Conservation (phyloP, 2,113 vertebrate genomes). For the Tricholaema leucomelas region DNA sequence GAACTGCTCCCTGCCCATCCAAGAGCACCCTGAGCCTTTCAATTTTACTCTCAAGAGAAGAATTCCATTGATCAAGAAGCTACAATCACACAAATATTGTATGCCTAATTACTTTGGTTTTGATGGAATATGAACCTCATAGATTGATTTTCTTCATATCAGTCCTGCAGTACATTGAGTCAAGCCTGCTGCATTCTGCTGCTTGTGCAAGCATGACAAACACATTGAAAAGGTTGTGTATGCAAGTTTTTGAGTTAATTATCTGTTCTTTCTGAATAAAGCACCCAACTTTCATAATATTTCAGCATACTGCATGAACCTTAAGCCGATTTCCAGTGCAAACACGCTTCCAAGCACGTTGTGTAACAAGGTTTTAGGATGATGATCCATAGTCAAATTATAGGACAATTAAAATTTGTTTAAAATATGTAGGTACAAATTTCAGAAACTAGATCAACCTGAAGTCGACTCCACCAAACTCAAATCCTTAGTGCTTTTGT, state of each 20-base stretch:
- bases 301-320: not conserved
- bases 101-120: not conserved
- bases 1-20: not conserved
- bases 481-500: not conserved
- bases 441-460: not conserved
- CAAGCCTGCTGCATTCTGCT: not conserved
- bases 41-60: not conserved
- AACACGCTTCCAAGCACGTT: not conserved
- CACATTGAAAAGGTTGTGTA: not conserved
- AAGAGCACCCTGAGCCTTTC: not conserved
- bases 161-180: not conserved
- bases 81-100: not conserved
- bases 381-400: not conserved
- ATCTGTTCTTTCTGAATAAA: not conserved
- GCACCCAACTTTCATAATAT: not conserved
- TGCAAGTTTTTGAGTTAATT: not conserved
- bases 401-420: not conserved
- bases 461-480: not conserved
- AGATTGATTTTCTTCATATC: not conserved
- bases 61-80: not conserved
- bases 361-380: not conserved
- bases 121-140: not conserved
- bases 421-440: not conserved
- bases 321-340: not conserved
- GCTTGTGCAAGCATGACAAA: not conserved